Evolutionary conservation across 2,797 vertebrate species (phyloP), one percentile per base, ranked within the genome.

Genomic region (Muscicapa comitata): DNA sequence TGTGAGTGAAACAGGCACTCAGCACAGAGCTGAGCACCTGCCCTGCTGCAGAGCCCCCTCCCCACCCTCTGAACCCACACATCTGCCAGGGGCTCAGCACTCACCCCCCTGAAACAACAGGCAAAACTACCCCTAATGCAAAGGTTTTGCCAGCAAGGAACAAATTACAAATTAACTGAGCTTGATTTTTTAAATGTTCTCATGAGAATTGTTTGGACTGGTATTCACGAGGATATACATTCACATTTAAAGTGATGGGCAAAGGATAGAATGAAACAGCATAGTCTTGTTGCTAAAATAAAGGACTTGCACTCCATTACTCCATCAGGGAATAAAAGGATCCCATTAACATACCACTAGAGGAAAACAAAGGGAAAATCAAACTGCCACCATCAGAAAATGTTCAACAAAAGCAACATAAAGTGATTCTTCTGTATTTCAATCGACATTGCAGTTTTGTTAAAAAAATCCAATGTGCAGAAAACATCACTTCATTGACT

Each of bases 281-380:
- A 6, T 1, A 47, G 33, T 21, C 47, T 29, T 63, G 26, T 12
- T 81, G 33, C 37, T 78, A 47, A 90, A 93, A 84, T 54, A 86
- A 70, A 94, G 55, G 35, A 82, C 58, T 84, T 86, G 11, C 28
- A 65, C 48, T 91, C 47, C 75, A 42, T 59, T 75, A 61, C 43
- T 75, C 54, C 33, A 65, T 38, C 75, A 76, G 0, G 0, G 29
- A 71, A 81, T 42, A 66, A 78, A 94, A 84, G 35, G 54, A 88
- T 47, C 28, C 57, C 43, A 65, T 85, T 93, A 91, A 63, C 48
- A 58, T 42, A 51, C 23, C 81, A 87, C 68, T 29, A 55, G 54
- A 93, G 83, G 45, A 92, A 95, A 95, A 93, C 72, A 92, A 91
- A 90, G 29, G 51, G 71, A 90, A 90, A 88, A 90, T 75, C 68